phyloP scores from a whole-genome alignment of 1,140 invertebrate species.

The Lucilia sericata region DNA sequence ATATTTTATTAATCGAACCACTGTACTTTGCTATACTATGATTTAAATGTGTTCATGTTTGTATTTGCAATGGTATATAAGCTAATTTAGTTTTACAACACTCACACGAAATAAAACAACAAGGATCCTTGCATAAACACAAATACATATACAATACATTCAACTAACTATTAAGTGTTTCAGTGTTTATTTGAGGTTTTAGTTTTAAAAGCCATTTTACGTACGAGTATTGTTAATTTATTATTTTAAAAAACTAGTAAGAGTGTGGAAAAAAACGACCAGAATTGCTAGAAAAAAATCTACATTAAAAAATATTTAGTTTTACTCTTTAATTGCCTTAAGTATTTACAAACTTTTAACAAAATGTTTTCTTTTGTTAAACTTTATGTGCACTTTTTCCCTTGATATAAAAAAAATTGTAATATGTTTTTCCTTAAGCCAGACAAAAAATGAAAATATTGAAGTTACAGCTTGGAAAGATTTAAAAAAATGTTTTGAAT shows the following conservation, averaged over 20 bases:
- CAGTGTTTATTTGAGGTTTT: conserved; percentile 21
- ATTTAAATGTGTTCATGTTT: background rate
- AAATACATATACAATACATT: background rate
- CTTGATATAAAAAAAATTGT: background rate
- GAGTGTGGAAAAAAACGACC: background rate
- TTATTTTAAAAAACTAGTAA: background rate
- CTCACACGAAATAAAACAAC: background rate
- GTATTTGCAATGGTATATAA: background rate
- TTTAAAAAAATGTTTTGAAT: background rate
- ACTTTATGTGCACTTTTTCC: background rate
- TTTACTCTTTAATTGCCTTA: conserved; percentile 10
- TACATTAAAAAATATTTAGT: too few species aligned
- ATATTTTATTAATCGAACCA: too few species aligned
- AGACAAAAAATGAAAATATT: background rate
- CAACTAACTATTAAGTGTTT: background rate
- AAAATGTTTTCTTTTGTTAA: background rate
- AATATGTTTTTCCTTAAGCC: background rate
- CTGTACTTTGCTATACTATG: too few species aligned
- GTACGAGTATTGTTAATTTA: background rate
- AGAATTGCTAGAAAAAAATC: too few species aligned
- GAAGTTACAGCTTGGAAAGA: background rate
- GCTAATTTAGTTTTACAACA: conserved; percentile 20
- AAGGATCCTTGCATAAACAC: background rate
- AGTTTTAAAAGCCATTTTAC: conserved; percentile 2
- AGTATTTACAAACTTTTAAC: background rate